Percentiles rank a stretch among this genome's conserved stretches.
These are phyloP conservation scores for Diprion similis DNA, from an alignment of 1,140 invertebrate species.

Conservation along the genomic window DNA sequence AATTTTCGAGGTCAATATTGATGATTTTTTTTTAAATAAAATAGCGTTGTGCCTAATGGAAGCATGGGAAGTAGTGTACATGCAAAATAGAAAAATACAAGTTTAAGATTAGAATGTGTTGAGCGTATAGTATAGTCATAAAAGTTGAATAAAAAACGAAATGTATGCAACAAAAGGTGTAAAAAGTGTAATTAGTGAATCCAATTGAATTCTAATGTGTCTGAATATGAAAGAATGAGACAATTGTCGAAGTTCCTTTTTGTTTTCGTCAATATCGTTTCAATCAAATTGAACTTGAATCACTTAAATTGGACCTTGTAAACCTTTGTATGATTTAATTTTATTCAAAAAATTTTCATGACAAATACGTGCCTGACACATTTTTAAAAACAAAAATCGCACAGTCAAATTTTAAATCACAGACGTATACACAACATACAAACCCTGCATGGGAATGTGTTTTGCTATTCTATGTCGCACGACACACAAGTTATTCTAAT, in stretches of 20 bases:
- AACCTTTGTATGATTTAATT: too few species aligned
- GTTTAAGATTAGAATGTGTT: too few species aligned
- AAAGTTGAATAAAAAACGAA: background rate
- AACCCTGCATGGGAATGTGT: constrained; percentile 1
- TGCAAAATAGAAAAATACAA: too few species aligned
- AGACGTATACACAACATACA: background rate
- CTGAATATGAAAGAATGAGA: too few species aligned
- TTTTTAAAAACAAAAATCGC: too few species aligned
- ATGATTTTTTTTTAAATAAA: background rate
- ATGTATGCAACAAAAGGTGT: too few species aligned
- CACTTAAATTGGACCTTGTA: too few species aligned
- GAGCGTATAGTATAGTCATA: background rate
- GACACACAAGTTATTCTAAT: background rate
- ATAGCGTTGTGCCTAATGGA: constrained; percentile 23
- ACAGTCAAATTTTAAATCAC: background rate
- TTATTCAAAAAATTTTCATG: too few species aligned
- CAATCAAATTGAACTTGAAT: too few species aligned
- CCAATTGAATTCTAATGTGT: background rate
- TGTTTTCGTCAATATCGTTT: too few species aligned
- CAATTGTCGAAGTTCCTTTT: too few species aligned
- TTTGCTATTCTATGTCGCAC: background rate
- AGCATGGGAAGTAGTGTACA: constrained; percentile 22
- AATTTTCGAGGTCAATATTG: background rate
- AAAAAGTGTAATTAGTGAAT: background rate
- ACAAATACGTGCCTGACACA: too few species aligned